phyloP scores from a whole-genome alignment of 2,113 vertebrate species.

The Nycticorax nycticorax region DNA sequence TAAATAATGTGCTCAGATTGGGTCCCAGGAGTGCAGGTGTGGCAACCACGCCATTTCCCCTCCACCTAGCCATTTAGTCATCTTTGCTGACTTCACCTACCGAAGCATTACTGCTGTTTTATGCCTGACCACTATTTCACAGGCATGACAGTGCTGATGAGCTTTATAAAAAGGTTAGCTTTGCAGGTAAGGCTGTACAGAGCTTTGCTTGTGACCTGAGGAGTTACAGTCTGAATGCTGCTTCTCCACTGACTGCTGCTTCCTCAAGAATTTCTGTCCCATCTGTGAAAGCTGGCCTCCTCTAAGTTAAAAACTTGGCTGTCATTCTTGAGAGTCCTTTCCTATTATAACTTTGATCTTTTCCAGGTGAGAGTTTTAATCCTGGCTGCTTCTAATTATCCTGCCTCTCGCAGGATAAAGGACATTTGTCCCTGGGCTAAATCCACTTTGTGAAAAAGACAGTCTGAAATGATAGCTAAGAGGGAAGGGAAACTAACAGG shows the following conservation, averaged over 20 bases:
- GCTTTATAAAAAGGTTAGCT: not conserved
- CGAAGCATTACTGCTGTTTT: not conserved
- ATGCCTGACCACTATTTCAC: not conserved
- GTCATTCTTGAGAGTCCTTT: not conserved
- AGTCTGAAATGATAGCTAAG: not conserved
- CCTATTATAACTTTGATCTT: not conserved
- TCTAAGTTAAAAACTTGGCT: not conserved
- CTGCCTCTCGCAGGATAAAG: no score
- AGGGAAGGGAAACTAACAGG: not conserved
- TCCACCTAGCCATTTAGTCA: not conserved
- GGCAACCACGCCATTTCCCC: not conserved
- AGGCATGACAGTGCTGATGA: not conserved
- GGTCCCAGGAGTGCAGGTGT: not conserved
- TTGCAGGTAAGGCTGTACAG: not conserved
- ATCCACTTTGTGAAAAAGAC: not conserved
- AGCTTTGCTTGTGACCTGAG: not conserved
- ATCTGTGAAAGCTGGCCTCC: not conserved
- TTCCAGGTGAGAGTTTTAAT: constrained; percentile 6
- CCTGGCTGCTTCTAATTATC: not conserved
- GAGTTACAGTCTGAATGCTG: not conserved
- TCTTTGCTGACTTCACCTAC: not conserved
- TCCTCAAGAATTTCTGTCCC: not conserved
- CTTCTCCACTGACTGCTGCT: not conserved
- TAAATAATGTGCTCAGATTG: not conserved
- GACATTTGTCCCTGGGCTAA: not conserved